Evolutionary conservation across 2,113 vertebrate genomes (phyloP).

Genomic region (Spilogale gracilis): DNA sequence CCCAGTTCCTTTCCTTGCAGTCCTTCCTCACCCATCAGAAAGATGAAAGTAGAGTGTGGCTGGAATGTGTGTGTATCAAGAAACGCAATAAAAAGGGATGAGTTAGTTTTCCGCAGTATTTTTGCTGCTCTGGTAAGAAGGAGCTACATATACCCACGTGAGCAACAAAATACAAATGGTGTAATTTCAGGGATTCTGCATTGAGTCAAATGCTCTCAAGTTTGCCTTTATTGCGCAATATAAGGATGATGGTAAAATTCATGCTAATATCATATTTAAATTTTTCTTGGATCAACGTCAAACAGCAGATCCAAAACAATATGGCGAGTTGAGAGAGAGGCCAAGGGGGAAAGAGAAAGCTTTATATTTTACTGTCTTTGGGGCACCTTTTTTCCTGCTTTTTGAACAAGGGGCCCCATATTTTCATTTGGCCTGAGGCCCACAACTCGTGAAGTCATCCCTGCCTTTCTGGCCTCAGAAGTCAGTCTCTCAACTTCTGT

Average conservation of each 20-base stretch:
- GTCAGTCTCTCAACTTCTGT: neutral
- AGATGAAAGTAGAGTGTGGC: neutral
- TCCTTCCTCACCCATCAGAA: neutral
- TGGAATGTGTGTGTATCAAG: no score
- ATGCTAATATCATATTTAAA: neutral
- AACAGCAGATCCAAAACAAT: neutral
- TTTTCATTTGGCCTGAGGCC: neutral
- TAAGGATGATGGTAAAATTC: neutral
- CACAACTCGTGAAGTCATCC: neutral
- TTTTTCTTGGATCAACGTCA: neutral
- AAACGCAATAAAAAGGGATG: neutral
- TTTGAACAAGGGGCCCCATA: neutral
- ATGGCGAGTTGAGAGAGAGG: neutral
- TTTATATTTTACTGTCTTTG: neutral
- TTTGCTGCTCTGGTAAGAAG: neutral
- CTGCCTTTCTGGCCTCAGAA: neutral
- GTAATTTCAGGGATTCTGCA: neutral
- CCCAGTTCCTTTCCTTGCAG: neutral
- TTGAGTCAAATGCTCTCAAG: no score
- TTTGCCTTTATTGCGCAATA: neutral
- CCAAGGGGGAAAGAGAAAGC: neutral
- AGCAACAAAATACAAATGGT: neutral
- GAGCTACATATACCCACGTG: neutral
- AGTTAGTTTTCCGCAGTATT: neutral
- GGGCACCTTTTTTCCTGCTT: neutral